phyloP scores from a whole-genome alignment of 2,888 invertebrate genomes.

The Hesperia comma region DNA sequence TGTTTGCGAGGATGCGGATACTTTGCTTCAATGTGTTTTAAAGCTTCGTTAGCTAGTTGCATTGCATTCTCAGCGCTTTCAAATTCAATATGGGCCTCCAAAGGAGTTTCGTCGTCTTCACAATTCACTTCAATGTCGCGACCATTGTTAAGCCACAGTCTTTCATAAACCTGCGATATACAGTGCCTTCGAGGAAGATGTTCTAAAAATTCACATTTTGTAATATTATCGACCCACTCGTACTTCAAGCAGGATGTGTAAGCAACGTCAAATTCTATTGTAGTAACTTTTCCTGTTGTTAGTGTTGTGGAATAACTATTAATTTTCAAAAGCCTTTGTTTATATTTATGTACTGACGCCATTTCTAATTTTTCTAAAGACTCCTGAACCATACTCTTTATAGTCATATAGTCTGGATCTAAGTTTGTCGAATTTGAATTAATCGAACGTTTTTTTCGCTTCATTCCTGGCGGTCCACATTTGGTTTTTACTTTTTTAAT shows the following conservation, averaged over 20 bases:
- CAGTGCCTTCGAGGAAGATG: slow-evolving; percentile 71
- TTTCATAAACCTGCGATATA: slow-evolving; percentile 63
- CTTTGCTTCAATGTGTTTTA: slow-evolving; percentile 75
- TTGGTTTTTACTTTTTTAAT: slow-evolving; percentile 52
- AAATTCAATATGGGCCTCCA: slow-evolving; percentile 64
- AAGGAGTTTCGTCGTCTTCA: slow-evolving; percentile 65
- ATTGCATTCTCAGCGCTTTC: slow-evolving; percentile 63
- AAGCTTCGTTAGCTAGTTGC: slow-evolving; percentile 62
- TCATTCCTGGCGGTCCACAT: slow-evolving; percentile 46
- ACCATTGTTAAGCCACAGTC: slow-evolving; percentile 66
- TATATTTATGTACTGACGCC: slow-evolving; percentile 64
- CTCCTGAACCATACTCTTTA: slow-evolving; percentile 60
- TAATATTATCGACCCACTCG: slow-evolving; percentile 67
- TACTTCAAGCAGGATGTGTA: slow-evolving; percentile 73
- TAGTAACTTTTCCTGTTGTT: slow-evolving; percentile 64
- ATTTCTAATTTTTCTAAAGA: slow-evolving; percentile 69
- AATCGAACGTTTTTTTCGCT: slow-evolving; percentile 54
- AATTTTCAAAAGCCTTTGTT: slow-evolving; percentile 65
- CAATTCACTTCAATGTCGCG: slow-evolving; percentile 66
- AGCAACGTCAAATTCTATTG: slow-evolving; percentile 73
- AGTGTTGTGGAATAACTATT: slow-evolving; percentile 66
- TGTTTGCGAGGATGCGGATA: slow-evolving; percentile 71
- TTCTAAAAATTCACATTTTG: slow-evolving; percentile 65
- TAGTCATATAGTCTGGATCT: slow-evolving; percentile 54
- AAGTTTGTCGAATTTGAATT: slow-evolving; percentile 48